These are phyloP conservation scores for Pachliopta kotzebuea DNA, from an alignment of 2,888 invertebrate genomes.

Conservation along the genomic window DNA sequence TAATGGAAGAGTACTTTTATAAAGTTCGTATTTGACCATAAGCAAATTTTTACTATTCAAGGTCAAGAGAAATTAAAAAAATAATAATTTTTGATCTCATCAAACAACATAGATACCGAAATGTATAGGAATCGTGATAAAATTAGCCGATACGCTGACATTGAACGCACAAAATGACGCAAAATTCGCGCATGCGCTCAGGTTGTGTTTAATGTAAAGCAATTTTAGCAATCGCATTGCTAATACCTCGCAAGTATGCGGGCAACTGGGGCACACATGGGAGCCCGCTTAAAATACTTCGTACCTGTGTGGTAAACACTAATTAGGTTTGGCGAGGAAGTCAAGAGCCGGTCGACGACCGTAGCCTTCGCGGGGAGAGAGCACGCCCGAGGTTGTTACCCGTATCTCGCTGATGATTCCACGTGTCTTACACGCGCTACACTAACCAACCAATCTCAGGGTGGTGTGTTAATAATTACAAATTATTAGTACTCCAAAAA, in stretches of 20 bases:
- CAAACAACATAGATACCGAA: conserved; percentile 70
- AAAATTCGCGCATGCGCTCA: conserved; percentile 2
- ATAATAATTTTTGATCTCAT: conserved; percentile 70
- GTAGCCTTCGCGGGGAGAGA: conserved; percentile 32
- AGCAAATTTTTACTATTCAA: conserved; percentile 43
- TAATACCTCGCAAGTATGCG: conserved; percentile 47
- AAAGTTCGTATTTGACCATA: conserved; percentile 7
- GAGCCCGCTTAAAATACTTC: conserved; percentile 41
- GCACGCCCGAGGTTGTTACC: conserved; percentile 23
- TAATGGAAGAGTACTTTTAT: neutral
- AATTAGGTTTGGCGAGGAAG: conserved; percentile 57
- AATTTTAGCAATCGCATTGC: conserved; percentile 56
- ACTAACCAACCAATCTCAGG: neutral
- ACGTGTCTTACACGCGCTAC: conserved; percentile 10
- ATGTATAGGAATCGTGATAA: conserved; percentile 70
- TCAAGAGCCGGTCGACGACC: conserved; percentile 62
- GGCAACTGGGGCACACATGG: conserved; percentile 52
- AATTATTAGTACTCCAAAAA: neutral
- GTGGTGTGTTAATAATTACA: neutral
- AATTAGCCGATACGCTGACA: conserved; percentile 79
- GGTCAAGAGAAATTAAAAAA: conserved; percentile 67
- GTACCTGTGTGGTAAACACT: conserved; percentile 38
- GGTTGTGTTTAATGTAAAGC: conserved; percentile 42
- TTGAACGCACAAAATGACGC: conserved; percentile 78
- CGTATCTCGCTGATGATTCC: conserved; percentile 8